These are phyloP conservation scores for Mionectes olivaceus DNA, from an alignment of 2,797 vertebrate genomes.

Conservation along the genomic window DNA sequence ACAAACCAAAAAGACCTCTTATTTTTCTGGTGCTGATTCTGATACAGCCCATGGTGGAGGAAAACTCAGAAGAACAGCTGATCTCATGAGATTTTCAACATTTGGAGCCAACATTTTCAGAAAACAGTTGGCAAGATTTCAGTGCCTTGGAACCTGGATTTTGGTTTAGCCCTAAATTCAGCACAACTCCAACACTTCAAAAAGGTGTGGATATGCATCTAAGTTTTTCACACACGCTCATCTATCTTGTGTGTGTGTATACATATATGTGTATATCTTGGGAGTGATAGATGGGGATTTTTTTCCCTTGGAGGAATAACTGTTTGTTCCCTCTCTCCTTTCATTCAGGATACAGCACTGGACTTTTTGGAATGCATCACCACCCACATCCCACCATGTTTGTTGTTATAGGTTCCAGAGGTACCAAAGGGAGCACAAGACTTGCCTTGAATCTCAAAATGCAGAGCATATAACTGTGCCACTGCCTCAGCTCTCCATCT, in stretches of 20 bases:
- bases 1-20: background rate
- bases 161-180: constrained; percentile 46
- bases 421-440: background rate
- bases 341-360: background rate
- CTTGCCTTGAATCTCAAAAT: constrained; percentile 24
- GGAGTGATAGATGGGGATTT: background rate
- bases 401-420: constrained; percentile 36
- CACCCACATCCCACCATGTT: background rate
- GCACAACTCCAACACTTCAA: background rate
- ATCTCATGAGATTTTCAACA: constrained; percentile 51
- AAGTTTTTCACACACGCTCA: background rate
- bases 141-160: constrained; percentile 42
- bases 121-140: constrained; percentile 55
- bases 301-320: background rate
- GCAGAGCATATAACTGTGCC: constrained; percentile 2
- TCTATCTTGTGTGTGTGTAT: background rate
- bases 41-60: background rate
- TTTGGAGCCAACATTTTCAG: constrained; percentile 51
- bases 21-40: constrained; percentile 15
- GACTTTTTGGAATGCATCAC: background rate
- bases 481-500: constrained; percentile 38
- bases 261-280: background rate
- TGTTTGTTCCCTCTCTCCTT: background rate
- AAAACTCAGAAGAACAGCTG: constrained; percentile 46
- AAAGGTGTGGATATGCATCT: background rate